phyloP scores from a whole-genome alignment of 2,113 vertebrate species.

The Halichoeres trimaculatus region DNA sequence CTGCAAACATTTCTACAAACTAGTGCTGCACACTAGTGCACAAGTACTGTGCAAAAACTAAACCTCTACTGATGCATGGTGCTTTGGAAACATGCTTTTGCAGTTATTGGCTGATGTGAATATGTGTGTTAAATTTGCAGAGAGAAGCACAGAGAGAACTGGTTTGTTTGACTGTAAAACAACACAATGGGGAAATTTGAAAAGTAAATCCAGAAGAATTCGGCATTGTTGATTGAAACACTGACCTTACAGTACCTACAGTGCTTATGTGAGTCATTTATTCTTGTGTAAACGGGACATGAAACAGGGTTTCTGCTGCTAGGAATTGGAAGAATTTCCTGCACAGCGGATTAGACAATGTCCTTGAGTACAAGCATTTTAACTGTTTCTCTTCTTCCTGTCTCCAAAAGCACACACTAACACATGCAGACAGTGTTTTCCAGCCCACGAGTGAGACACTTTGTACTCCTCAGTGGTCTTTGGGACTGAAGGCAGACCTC shows the following conservation, averaged over 20 bases:
- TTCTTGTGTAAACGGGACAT: constrained; percentile 6
- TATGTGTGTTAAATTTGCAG: constrained; percentile 21
- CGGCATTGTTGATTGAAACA: not conserved
- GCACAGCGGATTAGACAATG: constrained; percentile 4
- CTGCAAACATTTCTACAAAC: constrained; percentile 32
- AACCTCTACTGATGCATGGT: not conserved
- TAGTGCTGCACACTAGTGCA: not conserved
- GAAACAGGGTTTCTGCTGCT: constrained; percentile 23
- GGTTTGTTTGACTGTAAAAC: constrained; percentile 21
- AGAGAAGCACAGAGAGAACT: constrained; percentile 23
- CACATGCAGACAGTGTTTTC: constrained; percentile 34
- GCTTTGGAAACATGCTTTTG: constrained; percentile 24
- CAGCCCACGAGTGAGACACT: constrained; percentile 41
- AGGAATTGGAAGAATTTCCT: constrained; percentile 37
- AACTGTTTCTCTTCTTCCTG: constrained; percentile 13
- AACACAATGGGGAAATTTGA: not conserved
- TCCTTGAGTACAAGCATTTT: constrained; percentile 23
- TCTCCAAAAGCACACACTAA: constrained; percentile 20
- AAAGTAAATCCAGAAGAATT: not conserved
- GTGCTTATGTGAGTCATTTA: not conserved
- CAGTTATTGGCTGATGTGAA: constrained; percentile 4
- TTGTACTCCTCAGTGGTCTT: constrained; percentile 33
- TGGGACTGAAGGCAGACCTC: constrained; percentile 50
- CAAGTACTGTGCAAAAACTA: constrained; percentile 3
- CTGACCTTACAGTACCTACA: not conserved